Conservation (phyloP, 2,797 vertebrate genomes). For the Pseudomugil gertrudae region DNA sequence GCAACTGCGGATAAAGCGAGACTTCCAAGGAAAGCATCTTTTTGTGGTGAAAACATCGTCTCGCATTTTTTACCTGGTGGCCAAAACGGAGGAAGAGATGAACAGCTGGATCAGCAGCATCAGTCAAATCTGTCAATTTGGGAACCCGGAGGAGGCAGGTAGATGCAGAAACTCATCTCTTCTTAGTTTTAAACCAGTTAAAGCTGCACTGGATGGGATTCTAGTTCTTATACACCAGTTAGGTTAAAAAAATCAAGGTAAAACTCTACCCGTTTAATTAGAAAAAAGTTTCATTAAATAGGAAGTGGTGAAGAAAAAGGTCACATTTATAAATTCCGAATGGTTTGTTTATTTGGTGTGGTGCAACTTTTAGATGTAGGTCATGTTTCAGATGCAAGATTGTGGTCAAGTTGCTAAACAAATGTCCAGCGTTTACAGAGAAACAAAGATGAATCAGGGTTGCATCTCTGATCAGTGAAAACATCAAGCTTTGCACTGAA, state of each 20-base stretch:
- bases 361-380: neutral
- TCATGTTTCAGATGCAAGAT: neutral
- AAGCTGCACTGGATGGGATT: neutral
- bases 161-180: conserved; percentile 11
- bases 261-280: too few relatives aligned
- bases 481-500: neutral
- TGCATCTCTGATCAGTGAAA: neutral
- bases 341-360: conserved; percentile 15
- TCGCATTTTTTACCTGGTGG: conserved; percentile 95
- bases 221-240: neutral
- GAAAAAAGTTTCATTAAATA: conserved; percentile 1
- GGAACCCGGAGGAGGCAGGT: conserved; percentile 88
- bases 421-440: neutral
- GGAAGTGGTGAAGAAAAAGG: conserved; percentile 37
- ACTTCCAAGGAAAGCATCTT: conserved; percentile 91
- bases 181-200: neutral
- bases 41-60: conserved; percentile 92
- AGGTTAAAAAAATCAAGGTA: too few relatives aligned
- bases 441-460: neutral
- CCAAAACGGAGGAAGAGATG: conserved; percentile 97
- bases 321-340: conserved; percentile 23
- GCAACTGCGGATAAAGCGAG: conserved; percentile 87
- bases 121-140: conserved; percentile 93
- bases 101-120: conserved; percentile 93
- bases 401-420: conserved; percentile 1